These are phyloP conservation scores for Druceiella hillmani DNA, from an alignment of 2,888 invertebrate genomes.

Conservation along the genomic window DNA sequence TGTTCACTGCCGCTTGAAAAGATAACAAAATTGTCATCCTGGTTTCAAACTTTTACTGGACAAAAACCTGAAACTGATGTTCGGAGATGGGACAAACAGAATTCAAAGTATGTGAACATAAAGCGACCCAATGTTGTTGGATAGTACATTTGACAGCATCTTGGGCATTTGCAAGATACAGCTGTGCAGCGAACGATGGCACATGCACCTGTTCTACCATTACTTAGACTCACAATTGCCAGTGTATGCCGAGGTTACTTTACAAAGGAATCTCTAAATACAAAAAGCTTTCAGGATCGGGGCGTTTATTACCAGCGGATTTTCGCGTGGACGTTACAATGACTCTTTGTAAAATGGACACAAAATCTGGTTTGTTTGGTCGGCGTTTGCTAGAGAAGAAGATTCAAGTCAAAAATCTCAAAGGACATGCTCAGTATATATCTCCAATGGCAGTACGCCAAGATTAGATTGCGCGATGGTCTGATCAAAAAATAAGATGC, in stretches of 20 bases:
- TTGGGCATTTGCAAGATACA: slow-evolving; percentile 23
- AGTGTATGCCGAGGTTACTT: slow-evolving; percentile 7
- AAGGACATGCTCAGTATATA: slow-evolving; percentile 11
- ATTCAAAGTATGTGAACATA: slow-evolving; percentile 19
- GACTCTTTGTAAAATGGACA: slow-evolving; percentile 8
- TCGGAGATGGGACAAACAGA: slow-evolving; percentile 20
- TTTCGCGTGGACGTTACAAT: slow-evolving; percentile 11
- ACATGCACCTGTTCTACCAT: slow-evolving; percentile 4
- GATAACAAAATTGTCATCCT: too few species aligned
- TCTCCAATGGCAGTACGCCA: slow-evolving; percentile 10
- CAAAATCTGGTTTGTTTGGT: neutral
- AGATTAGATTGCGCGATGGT: too few species aligned
- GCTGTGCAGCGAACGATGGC: slow-evolving; percentile 5
- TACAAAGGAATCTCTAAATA: slow-evolving; percentile 4
- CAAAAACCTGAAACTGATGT: slow-evolving; percentile 18
- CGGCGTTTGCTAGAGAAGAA: slow-evolving; percentile 11
- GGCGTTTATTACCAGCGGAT: slow-evolving; percentile 4
- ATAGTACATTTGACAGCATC: slow-evolving; percentile 25
- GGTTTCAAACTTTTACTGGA: too few species aligned
- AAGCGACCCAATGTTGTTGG: slow-evolving; percentile 24
- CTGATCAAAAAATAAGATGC: neutral
- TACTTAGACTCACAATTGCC: slow-evolving; percentile 4
- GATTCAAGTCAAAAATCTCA: slow-evolving; percentile 11
- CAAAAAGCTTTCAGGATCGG: neutral
- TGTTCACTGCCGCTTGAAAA: too few species aligned